Conservation (phyloP, 2,113 vertebrate species). For the Sitta europaea region DNA sequence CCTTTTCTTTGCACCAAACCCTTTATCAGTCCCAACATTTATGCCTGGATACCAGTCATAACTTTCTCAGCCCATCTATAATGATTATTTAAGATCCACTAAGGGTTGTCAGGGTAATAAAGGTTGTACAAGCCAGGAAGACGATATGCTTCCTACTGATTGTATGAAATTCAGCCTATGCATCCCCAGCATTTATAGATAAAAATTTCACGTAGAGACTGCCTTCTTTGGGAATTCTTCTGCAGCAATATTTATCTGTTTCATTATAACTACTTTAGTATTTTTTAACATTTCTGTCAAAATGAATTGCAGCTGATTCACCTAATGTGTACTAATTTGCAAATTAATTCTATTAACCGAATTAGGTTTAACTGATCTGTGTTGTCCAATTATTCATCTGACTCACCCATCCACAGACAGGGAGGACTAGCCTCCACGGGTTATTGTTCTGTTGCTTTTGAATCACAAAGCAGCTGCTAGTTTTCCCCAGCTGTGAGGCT, state of each 20-base stretch:
- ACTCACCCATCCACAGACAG: background rate
- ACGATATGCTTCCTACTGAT: background rate
- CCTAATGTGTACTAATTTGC: slow-evolving; percentile 31
- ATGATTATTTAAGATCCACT: background rate
- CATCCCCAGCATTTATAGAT: background rate
- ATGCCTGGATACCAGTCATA: background rate
- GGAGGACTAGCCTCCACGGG: background rate
- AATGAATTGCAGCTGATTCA: slow-evolving; percentile 30
- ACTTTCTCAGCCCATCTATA: background rate
- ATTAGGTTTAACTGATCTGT: slow-evolving; percentile 34
- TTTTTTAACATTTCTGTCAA: slow-evolving; percentile 29
- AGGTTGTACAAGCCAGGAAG: background rate
- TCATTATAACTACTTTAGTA: background rate
- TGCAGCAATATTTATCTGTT: slow-evolving; percentile 5
- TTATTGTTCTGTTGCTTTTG: slow-evolving; percentile 6
- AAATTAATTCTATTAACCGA: slow-evolving; percentile 48
- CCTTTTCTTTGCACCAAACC: background rate
- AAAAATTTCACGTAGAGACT: background rate
- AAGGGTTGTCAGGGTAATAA: background rate
- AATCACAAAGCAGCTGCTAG: background rate
- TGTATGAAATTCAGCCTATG: background rate
- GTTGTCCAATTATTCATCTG: slow-evolving; percentile 18
- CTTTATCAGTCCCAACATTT: background rate
- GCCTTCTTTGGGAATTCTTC: background rate
- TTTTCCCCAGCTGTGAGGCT: slow-evolving; percentile 16